phyloP scores from a whole-genome alignment of 2,888 invertebrate genomes.

The Blastobasis adustella region DNA sequence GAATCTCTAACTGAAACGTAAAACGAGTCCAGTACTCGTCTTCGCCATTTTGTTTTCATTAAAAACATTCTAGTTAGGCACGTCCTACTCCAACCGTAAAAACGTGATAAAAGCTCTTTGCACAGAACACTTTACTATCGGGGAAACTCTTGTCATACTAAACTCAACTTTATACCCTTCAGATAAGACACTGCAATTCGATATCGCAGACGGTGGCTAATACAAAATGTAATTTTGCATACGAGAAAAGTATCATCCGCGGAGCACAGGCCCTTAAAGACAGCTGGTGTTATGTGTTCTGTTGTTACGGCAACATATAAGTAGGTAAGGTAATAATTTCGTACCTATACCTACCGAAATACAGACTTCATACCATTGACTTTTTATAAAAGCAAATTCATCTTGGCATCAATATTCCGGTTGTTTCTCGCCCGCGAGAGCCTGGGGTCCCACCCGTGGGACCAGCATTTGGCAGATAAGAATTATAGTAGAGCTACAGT shows the following conservation, averaged over 20 bases:
- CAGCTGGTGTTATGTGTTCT: constrained; percentile 13
- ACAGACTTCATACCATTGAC: no score
- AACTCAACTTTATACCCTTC: neutral
- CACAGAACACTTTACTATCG: neutral
- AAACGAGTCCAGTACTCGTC: neutral
- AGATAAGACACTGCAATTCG: neutral
- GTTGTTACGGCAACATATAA: constrained; percentile 11
- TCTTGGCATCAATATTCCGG: no score
- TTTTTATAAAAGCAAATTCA: no score
- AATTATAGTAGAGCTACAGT: no score
- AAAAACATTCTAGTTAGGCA: constrained; percentile 22
- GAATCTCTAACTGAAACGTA: no score
- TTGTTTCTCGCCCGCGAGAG: no score
- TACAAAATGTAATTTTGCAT: no score
- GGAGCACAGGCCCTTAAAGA: neutral
- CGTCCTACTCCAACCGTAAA: constrained; percentile 22
- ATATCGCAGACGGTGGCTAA: no score
- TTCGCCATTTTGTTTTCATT: constrained; percentile 17
- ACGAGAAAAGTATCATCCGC: no score
- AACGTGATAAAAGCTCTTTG: constrained; percentile 21
- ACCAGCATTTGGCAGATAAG: no score
- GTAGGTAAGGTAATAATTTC: neutral
- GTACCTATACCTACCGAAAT: neutral
- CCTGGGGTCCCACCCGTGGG: no score
- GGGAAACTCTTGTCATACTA: neutral